phyloP scores from a whole-genome alignment of 2,888 invertebrate genomes.

The Pristionchus arcanus region DNA sequence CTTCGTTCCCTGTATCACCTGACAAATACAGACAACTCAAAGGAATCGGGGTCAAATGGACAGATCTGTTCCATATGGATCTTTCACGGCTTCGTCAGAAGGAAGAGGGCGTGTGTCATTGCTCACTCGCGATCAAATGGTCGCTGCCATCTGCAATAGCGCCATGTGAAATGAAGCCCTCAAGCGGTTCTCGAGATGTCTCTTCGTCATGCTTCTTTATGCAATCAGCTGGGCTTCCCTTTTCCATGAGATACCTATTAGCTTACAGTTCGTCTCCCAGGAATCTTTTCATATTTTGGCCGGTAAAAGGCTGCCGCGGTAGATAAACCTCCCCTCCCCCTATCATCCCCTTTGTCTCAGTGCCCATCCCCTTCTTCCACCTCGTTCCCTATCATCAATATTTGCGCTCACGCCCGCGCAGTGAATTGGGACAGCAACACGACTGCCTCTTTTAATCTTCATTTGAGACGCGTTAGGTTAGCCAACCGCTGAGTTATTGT shows the following conservation, averaged over 20 bases:
- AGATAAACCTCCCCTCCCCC: neutral
- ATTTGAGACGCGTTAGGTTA: neutral
- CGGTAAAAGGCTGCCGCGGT: neutral
- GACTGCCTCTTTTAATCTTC: neutral
- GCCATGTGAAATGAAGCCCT: too few relatives aligned
- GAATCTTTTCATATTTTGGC: neutral
- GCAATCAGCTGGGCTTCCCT: too few relatives aligned
- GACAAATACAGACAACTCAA: neutral
- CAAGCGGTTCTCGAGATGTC: too few relatives aligned
- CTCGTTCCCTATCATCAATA: neutral
- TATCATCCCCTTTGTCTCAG: neutral
- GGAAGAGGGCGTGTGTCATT: too few relatives aligned
- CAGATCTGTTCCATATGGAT: neutral
- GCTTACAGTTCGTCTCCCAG: neutral
- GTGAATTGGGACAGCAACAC: neutral
- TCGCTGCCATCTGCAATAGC: too few relatives aligned
- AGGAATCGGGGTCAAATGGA: neutral
- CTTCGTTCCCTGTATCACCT: neutral
- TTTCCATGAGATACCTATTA: too few relatives aligned
- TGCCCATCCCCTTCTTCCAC: neutral
- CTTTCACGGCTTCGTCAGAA: too few relatives aligned
- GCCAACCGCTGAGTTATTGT: too few relatives aligned
- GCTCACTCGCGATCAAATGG: too few relatives aligned
- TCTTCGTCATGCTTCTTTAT: too few relatives aligned
- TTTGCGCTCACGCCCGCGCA: neutral